Conservation (phyloP, 2,888 invertebrate species). For the Andrena fulva region DNA sequence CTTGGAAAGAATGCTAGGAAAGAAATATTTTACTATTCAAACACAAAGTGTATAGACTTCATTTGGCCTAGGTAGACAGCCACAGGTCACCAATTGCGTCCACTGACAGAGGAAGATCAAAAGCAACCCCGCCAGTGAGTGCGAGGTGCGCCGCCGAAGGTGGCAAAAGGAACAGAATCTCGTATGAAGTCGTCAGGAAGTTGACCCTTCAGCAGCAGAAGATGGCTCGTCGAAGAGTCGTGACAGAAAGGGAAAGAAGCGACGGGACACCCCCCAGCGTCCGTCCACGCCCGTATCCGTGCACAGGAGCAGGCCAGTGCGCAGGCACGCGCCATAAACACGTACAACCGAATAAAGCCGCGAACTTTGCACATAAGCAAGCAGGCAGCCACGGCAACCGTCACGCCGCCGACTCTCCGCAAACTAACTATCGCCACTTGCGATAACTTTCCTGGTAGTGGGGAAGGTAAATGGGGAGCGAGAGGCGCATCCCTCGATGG, state of each 20-base stretch:
- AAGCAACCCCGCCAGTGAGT: no score
- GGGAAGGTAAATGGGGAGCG: conserved; percentile 44
- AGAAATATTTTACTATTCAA: no score
- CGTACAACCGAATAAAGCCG: conserved; percentile 56
- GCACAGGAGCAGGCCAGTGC: conserved; percentile 12
- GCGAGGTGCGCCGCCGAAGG: no score
- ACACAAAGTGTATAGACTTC: no score
- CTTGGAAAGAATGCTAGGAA: no score
- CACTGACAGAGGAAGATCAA: no score
- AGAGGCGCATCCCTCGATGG: conserved; percentile 45
- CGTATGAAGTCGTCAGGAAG: neutral
- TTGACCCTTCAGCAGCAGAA: neutral
- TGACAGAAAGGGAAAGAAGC: neutral
- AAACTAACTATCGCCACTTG: conserved; percentile 79
- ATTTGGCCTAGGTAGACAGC: no score
- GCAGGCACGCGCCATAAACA: conserved; percentile 50
- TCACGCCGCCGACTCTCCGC: conserved; percentile 72
- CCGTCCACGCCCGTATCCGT: conserved; percentile 9
- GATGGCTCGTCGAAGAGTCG: neutral
- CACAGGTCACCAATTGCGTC: no score
- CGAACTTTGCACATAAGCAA: conserved; percentile 63
- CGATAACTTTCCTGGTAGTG: conserved; percentile 63
- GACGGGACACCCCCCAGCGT: neutral
- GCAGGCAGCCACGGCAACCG: conserved; percentile 53
- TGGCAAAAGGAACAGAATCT: no score